Conservation (phyloP, 2,888 invertebrate species). For the Auanema sp. region DNA sequence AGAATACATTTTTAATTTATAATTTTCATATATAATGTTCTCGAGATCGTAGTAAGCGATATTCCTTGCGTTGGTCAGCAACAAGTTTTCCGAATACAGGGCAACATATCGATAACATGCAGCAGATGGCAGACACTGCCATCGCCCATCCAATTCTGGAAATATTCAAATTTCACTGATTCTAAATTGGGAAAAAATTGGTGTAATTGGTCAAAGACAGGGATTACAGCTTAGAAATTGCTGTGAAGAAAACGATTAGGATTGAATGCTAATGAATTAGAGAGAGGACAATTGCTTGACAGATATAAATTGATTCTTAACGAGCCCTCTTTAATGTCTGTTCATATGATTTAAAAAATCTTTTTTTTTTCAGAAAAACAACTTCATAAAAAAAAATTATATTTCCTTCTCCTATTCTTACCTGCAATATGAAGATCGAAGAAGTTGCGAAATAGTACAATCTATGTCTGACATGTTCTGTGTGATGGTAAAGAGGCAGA, state of each 20-base stretch:
- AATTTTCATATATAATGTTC: slow-evolving; percentile 14
- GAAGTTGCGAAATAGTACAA: slow-evolving; percentile 18
- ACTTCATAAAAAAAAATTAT: not conserved
- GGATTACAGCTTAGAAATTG: no score
- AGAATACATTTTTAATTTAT: not conserved
- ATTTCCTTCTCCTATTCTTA: not conserved
- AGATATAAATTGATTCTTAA: no score
- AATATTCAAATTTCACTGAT: not conserved
- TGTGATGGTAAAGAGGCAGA: slow-evolving; percentile 14
- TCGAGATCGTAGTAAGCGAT: slow-evolving; percentile 9
- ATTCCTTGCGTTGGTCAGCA: slow-evolving; percentile 16
- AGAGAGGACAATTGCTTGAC: no score
- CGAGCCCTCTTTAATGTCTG: not conserved
- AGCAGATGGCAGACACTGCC: slow-evolving; percentile 18
- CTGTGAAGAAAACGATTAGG: no score
- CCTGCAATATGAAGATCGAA: slow-evolving; percentile 20
- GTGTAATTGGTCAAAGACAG: no score
- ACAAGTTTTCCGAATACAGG: slow-evolving; percentile 20
- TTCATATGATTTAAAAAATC: slow-evolving; percentile 1
- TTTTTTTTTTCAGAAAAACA: not conserved
- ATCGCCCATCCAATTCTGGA: slow-evolving; percentile 21
- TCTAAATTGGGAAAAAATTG: not conserved
- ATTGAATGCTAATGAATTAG: no score
- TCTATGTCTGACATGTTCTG: slow-evolving; percentile 21
- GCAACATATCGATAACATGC: slow-evolving; percentile 19